phyloP scores from a whole-genome alignment of 2,888 invertebrate species.

The Lypha dubia region DNA sequence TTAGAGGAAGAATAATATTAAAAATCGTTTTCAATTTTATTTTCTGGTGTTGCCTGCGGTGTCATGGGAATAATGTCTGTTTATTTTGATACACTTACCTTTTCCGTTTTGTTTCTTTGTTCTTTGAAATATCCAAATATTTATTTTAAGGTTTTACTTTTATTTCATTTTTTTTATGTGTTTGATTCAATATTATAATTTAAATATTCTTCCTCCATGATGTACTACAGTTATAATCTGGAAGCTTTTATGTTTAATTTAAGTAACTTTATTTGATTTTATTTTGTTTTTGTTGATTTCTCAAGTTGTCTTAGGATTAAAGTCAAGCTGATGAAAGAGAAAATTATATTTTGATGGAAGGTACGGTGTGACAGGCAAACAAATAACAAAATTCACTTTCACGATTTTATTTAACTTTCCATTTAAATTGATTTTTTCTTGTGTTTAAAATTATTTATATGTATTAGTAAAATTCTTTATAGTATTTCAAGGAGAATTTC shows the following conservation, averaged over 20 bases:
- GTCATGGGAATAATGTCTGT: background rate
- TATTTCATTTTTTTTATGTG: too few species aligned
- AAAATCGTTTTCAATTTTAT: constrained; percentile 5
- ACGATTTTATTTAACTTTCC: constrained; percentile 56
- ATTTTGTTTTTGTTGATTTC: constrained; percentile 21
- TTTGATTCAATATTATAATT: too few species aligned
- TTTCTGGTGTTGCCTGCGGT: constrained; percentile 2
- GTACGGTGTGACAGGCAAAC: background rate
- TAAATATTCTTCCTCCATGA: too few species aligned
- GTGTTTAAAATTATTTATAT: constrained; percentile 17
- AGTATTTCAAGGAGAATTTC: constrained; percentile 6
- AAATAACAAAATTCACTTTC: constrained; percentile 32
- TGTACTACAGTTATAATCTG: background rate
- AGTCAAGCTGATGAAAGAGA: constrained; percentile 49
- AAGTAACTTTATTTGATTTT: constrained; percentile 20
- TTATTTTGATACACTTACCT: constrained; percentile 26
- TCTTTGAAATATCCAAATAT: constrained; percentile 32
- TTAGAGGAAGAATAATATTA: background rate
- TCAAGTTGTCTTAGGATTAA: constrained; percentile 22
- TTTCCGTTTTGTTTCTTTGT: background rate
- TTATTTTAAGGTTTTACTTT: background rate
- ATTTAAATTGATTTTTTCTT: constrained; percentile 20
- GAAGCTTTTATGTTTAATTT: constrained; percentile 26
- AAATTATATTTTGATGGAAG: background rate
- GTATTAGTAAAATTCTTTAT: background rate